These are phyloP conservation scores for Spodoptera picta DNA, from an alignment of 2,888 invertebrate species.

Conservation along the genomic window DNA sequence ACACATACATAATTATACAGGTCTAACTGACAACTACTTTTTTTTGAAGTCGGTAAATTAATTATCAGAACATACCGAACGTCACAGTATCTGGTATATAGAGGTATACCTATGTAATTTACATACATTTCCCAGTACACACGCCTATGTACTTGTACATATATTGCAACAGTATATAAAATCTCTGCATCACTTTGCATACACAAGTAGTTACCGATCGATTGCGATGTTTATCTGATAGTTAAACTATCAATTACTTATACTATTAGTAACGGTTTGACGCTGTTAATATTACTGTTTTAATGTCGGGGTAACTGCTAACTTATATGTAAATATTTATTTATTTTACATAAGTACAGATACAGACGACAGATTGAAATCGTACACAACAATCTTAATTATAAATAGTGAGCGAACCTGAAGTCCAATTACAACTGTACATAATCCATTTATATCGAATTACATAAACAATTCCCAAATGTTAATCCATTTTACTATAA, in stretches of 20 bases:
- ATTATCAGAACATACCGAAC: constrained; percentile 36
- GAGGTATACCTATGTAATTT: constrained; percentile 52
- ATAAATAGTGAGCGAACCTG: too few species aligned
- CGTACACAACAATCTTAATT: too few species aligned
- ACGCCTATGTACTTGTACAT: constrained; percentile 8
- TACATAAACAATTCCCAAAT: too few species aligned
- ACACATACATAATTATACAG: too few species aligned
- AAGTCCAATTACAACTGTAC: too few species aligned
- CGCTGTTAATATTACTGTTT: constrained; percentile 1
- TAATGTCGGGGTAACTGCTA: too few species aligned
- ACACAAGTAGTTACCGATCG: constrained; percentile 33
- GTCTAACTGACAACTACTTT: too few species aligned
- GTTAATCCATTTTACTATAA: too few species aligned
- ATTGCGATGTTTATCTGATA: constrained; percentile 53
- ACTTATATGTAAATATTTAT: too few species aligned
- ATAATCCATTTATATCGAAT: too few species aligned
- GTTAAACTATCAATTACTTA: constrained; percentile 45
- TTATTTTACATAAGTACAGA: too few species aligned
- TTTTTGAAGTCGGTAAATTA: not conserved
- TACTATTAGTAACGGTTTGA: constrained; percentile 32
- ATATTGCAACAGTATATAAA: constrained; percentile 37
- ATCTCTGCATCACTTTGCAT: constrained; percentile 46
- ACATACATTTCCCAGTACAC: constrained; percentile 49
- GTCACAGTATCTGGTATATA: constrained; percentile 37
- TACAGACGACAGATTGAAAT: too few species aligned